Evolutionary conservation across 2,797 vertebrate genomes (phyloP).

Genomic region (Centroberyx gerrardi): DNA sequence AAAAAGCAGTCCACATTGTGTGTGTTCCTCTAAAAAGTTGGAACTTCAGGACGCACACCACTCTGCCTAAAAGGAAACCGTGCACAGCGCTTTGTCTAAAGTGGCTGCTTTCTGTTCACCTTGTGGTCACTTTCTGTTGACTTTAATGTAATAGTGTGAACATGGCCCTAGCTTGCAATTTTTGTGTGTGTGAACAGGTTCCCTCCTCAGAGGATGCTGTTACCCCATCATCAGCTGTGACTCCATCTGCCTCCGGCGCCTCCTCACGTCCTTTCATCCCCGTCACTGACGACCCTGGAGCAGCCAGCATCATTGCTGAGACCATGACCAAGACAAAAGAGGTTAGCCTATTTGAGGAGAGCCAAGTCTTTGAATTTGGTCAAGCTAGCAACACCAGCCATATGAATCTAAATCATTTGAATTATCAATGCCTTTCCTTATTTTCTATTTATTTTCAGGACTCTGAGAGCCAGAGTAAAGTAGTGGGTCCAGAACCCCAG

Average conservation of each 20-base stretch:
- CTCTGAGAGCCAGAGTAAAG: constrained; percentile 94
- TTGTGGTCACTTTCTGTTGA: too few species aligned
- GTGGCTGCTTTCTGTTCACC: too few species aligned
- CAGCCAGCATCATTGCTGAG: constrained; percentile 98
- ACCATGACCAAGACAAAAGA: constrained; percentile 99
- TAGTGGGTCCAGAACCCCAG: constrained; percentile 93
- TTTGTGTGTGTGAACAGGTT: constrained; percentile 78
- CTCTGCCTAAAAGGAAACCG: too few species aligned
- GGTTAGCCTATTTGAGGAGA: constrained; percentile 74
- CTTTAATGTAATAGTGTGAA: not conserved
- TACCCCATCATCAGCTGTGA: constrained; percentile 95
- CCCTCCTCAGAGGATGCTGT: constrained; percentile 93
- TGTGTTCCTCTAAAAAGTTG: too few species aligned
- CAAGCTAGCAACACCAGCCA: not conserved
- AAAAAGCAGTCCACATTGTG: too few species aligned
- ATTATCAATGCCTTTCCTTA: not conserved
- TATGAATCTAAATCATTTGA: not conserved
- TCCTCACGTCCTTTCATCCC: constrained; percentile 98
- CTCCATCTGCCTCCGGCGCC: constrained; percentile 92
- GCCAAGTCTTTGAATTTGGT: not conserved
- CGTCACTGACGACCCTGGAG: constrained; percentile 97
- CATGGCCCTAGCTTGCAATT: not conserved
- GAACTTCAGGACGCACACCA: too few species aligned
- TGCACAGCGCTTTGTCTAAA: too few species aligned
- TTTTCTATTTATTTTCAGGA: constrained; percentile 83